A percentile compares a stretch with the other conserved stretches of the same genome.
Conservation (phyloP, 2,888 invertebrate genomes). For the Salpingus planirostris region DNA sequence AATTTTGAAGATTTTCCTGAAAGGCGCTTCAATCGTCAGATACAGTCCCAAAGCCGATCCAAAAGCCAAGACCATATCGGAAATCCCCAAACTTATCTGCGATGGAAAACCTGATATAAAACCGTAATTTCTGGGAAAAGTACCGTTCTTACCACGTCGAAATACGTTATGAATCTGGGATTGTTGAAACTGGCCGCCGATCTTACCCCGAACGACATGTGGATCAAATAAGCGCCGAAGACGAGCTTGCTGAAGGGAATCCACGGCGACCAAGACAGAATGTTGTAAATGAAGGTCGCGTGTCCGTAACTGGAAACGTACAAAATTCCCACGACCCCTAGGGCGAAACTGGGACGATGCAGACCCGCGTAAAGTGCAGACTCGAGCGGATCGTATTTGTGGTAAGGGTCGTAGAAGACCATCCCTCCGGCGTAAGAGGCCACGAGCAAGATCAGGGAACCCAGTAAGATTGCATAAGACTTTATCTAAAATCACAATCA, state of each 20-base stretch:
- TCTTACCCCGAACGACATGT: conserved; percentile 46
- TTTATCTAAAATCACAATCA: conserved; percentile 40
- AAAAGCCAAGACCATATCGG: conserved; percentile 46
- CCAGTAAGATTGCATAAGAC: conserved; percentile 39
- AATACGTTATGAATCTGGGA: conserved; percentile 39
- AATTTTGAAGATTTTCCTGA: conserved; percentile 43
- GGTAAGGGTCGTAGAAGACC: conserved; percentile 45
- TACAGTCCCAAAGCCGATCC: conserved; percentile 44
- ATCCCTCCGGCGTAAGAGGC: conserved; percentile 44
- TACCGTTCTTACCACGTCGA: conserved; percentile 40
- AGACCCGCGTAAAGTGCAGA: conserved; percentile 50
- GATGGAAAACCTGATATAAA: conserved; percentile 5
- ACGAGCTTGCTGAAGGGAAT: conserved; percentile 51
- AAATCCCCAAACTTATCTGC: conserved; percentile 42
- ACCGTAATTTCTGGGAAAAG: background rate
- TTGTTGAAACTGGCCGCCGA: conserved; percentile 45
- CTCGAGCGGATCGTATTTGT: conserved; percentile 45
- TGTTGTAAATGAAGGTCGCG: conserved; percentile 32
- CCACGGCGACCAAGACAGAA: conserved; percentile 51
- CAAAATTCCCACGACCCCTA: conserved; percentile 44
- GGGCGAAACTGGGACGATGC: conserved; percentile 49
- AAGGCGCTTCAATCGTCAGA: conserved; percentile 49
- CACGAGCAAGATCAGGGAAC: conserved; percentile 42
- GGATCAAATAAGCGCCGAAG: conserved; percentile 50
- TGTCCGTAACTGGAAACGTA: conserved; percentile 48